These are phyloP conservation scores for Alexandromys oeconomus DNA, from an alignment of 2,797 vertebrate species.

Conservation along the genomic window DNA sequence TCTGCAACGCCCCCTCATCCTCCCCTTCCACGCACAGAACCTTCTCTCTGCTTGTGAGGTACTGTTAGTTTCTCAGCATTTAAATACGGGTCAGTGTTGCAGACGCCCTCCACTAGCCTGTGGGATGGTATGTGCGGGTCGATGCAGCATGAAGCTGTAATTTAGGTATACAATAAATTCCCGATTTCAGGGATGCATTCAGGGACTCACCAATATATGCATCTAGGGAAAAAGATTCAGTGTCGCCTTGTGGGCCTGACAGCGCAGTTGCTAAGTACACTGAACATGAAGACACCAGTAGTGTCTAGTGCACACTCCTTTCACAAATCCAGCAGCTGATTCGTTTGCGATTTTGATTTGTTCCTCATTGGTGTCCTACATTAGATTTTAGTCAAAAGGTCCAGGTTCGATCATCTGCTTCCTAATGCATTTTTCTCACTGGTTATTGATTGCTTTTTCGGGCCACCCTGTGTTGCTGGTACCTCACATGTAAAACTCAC, in stretches of 20 bases:
- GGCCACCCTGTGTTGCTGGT: background rate
- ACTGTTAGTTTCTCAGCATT: background rate
- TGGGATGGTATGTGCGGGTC: conserved; percentile 12
- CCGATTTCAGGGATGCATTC: conserved; percentile 59
- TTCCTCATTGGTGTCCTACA: conserved; percentile 32
- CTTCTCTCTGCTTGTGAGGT: conserved; percentile 1
- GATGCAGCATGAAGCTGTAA: background rate
- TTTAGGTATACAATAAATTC: conserved; percentile 23
- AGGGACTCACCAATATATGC: conserved; percentile 37
- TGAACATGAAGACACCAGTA: conserved; percentile 4
- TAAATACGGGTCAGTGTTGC: conserved; percentile 10
- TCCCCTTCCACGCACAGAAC: background rate
- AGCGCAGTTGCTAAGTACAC: background rate
- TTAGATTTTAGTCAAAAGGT: background rate
- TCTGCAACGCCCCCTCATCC: background rate
- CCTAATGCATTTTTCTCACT: conserved; percentile 19
- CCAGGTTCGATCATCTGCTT: background rate
- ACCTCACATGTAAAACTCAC: conserved; percentile 38
- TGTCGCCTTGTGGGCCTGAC: conserved; percentile 4
- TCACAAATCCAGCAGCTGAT: conserved; percentile 33
- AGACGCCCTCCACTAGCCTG: background rate
- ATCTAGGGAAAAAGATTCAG: conserved; percentile 46
- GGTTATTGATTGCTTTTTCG: conserved; percentile 10
- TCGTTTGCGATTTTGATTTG: background rate
- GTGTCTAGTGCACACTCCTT: background rate